Conservation (phyloP, 2,797 vertebrate genomes). For the Manis crassicaudata region DNA sequence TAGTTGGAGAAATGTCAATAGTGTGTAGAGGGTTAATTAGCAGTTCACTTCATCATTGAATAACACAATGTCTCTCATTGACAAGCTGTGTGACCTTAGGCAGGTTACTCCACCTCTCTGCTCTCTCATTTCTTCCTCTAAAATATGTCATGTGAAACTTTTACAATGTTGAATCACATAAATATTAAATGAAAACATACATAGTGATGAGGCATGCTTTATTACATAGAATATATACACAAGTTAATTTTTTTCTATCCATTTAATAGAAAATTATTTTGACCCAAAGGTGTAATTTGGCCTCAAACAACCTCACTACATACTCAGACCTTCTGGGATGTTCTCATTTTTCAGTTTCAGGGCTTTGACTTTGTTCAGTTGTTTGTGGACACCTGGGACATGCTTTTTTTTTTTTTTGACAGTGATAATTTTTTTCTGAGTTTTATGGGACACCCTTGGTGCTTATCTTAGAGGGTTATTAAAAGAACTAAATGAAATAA, state of each 20-base stretch:
- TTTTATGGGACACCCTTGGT: background rate
- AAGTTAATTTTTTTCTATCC: background rate
- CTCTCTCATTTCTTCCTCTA: background rate
- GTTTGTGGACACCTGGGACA: conserved; percentile 42
- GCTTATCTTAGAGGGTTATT: background rate
- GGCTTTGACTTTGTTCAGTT: conserved; percentile 42
- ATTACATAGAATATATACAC: background rate
- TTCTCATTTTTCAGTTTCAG: conserved; percentile 63
- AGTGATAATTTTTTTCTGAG: background rate
- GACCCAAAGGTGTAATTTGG: conserved; percentile 7
- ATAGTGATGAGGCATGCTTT: background rate
- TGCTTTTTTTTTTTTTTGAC: background rate
- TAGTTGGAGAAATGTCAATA: background rate
- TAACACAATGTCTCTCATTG: background rate
- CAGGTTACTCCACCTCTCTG: background rate
- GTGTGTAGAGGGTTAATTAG: background rate
- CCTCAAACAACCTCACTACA: background rate
- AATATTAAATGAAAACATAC: background rate
- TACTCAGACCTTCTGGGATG: background rate
- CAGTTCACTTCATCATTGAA: background rate
- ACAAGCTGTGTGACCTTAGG: background rate
- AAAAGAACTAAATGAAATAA: background rate
- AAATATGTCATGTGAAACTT: background rate
- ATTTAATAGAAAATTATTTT: background rate
- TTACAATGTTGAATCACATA: background rate